Conservation (phyloP, 2,113 vertebrate species). For the Centropristis striata region DNA sequence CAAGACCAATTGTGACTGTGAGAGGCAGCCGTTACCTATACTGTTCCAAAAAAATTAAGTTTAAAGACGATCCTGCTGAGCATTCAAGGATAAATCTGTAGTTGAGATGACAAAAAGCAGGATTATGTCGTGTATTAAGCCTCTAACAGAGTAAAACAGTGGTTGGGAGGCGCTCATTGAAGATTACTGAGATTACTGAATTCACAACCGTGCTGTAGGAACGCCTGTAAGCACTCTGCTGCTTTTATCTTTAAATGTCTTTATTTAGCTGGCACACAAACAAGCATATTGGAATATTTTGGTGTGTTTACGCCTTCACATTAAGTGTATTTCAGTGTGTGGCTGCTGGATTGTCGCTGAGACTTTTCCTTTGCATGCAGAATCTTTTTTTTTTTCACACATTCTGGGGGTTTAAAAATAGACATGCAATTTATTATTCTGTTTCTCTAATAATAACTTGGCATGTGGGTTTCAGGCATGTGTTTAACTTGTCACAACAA, state of each 20-base stretch:
- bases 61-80: slow-evolving; percentile 11
- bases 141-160: slow-evolving; percentile 68
- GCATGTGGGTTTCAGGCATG: neutral
- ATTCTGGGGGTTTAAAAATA: neutral
- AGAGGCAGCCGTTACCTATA: slow-evolving; percentile 1
- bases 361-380: neutral
- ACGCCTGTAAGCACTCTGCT: slow-evolving; percentile 44
- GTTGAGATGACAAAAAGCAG: slow-evolving; percentile 67
- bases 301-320: slow-evolving; percentile 32
- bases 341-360: slow-evolving; percentile 24
- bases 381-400: neutral
- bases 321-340: neutral
- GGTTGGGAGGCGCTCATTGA: slow-evolving; percentile 67
- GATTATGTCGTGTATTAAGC: slow-evolving; percentile 76
- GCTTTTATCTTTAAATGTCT: slow-evolving; percentile 63
- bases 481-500: neutral
- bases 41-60: slow-evolving; percentile 29
- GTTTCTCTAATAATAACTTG: neutral
- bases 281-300: slow-evolving; percentile 35
- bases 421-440: slow-evolving; percentile 10
- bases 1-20: neutral
- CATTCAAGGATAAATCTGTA: slow-evolving; percentile 42
- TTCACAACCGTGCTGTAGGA: slow-evolving; percentile 44
- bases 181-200: slow-evolving; percentile 61
- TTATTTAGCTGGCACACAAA: slow-evolving; percentile 59